Base-by-base conservation (phyloP, 2,888 invertebrate genomes). In the Oscheius onirici region DNA sequence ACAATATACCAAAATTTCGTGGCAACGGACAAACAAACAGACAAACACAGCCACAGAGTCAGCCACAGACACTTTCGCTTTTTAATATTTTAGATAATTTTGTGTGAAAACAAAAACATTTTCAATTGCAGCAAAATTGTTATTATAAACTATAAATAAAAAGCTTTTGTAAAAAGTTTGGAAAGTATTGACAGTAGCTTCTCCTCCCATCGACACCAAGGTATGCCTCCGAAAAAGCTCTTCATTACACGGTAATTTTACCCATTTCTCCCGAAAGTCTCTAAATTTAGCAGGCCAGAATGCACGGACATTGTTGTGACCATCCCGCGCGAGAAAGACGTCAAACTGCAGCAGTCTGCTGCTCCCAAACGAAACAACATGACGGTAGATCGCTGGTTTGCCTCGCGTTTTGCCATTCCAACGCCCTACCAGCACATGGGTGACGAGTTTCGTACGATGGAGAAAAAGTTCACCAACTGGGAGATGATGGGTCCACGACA, bases 321-420 rank as follows among this genome's bases (percentile, higher is more conserved):
- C 8, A 34, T 34, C 8, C 34, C 34, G 3, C 34, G 34, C 34
- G 34, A 34, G 34, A 34, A 34, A 0, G 8, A 0, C 8, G 34
- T 34, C 34, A 6, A 3, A 6, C 34, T 34, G 5, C 34, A 3
- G 5, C 8, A 3, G 34, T 34, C 34, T 34, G 5, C 46, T 15
- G 1, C 17, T 49, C 8, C n/a, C 10, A 6, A 17, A 2, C 49
- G 17, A 49, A 17, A 49, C 49, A 49, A 17, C 17, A 8, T 63
- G 26, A 3, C 26, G 43, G 34, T 60, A 15, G 70, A 70, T 15
- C 61, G 70, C 1, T 70, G 70, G 70, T 63, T 70, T 20, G 17
- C 49, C 10, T 28, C 70, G n/a, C 70, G 55, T 28, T 70, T 70
- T 54, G 17, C 55, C 41, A n/a, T 43, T 5, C 22, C 20, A 1